phyloP scores from a whole-genome alignment of 2,888 invertebrate genomes.

The Polietes domitor region DNA sequence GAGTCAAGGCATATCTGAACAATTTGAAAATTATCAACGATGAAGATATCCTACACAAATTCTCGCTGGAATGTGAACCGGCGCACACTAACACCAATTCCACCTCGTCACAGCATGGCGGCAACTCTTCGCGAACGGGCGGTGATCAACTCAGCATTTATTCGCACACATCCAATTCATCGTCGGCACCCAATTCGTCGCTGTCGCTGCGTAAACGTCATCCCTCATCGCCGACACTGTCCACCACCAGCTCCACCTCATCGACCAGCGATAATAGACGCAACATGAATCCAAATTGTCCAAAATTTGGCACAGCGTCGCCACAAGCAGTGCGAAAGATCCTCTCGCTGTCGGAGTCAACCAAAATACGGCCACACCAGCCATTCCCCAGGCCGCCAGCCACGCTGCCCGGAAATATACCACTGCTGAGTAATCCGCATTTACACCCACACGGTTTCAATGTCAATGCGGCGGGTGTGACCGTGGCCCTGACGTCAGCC shows the following conservation, averaged over 20 bases:
- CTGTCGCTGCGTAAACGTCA: conserved; percentile 88
- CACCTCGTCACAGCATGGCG: conserved; percentile 71
- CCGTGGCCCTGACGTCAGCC: conserved; percentile 67
- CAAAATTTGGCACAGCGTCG: conserved; percentile 91
- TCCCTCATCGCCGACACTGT: conserved; percentile 95
- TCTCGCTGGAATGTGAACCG: conserved; percentile 95
- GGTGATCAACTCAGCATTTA: conserved; percentile 82
- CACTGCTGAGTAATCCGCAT: conserved; percentile 82
- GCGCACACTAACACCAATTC: conserved; percentile 77
- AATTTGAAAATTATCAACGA: conserved; percentile 93
- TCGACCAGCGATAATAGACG: conserved; percentile 81
- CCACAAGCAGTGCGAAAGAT: conserved; percentile 98
- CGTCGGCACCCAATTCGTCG: conserved; percentile 82
- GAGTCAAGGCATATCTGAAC: conserved; percentile 97
- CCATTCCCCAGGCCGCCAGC: conserved; percentile 84
- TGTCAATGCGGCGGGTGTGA: conserved; percentile 61
- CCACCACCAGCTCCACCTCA: conserved; percentile 94
- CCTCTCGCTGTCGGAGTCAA: conserved; percentile 93
- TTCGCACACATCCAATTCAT: conserved; percentile 78
- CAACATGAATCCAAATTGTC: conserved; percentile 79
- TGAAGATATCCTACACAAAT: conserved; percentile 92
- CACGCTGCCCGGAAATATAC: conserved; percentile 81
- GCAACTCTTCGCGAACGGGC: conserved; percentile 71
- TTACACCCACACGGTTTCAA: conserved; percentile 71
- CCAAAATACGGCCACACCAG: conserved; percentile 93